Evolutionary conservation across 2,797 vertebrate genomes (phyloP).

Genomic region (Oophaga sylvatica): DNA sequence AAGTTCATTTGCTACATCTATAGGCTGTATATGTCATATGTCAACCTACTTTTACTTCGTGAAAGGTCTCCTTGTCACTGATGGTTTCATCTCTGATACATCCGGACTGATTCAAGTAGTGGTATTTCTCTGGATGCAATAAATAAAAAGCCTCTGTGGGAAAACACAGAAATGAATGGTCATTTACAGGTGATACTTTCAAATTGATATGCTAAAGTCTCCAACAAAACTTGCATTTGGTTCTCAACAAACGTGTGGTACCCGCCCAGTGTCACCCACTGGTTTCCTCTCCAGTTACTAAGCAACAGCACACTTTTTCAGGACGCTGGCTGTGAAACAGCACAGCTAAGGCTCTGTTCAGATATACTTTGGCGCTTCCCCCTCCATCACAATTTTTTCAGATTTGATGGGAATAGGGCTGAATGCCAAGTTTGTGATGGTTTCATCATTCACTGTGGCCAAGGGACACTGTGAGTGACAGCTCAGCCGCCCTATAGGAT

Average conservation of each 20-base stretch:
- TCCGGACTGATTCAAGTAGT: slow-evolving; percentile 91
- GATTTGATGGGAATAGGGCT: too few species aligned
- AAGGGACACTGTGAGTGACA: too few species aligned
- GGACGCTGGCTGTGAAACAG: neutral
- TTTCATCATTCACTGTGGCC: too few species aligned
- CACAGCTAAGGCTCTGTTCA: neutral
- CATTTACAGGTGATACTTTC: neutral
- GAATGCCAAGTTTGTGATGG: too few species aligned
- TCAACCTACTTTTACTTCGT: slow-evolving; percentile 87
- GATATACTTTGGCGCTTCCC: too few species aligned
- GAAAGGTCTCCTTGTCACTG: slow-evolving; percentile 86
- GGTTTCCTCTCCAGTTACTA: too few species aligned
- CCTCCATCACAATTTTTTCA: too few species aligned
- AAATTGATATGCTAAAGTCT: neutral
- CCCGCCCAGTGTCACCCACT: too few species aligned
- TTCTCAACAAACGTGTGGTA: too few species aligned
- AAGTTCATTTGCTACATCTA: neutral
- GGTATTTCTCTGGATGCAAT: slow-evolving; percentile 83
- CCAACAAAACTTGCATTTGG: neutral
- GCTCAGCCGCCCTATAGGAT: too few species aligned
- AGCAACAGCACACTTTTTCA: neutral
- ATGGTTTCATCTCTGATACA: slow-evolving; percentile 83
- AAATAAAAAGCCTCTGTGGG: slow-evolving; percentile 87
- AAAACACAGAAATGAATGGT: slow-evolving; percentile 53
- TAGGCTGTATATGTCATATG: neutral